phyloP scores from a whole-genome alignment of 2,113 vertebrate species.

The Aplodontia rufa region DNA sequence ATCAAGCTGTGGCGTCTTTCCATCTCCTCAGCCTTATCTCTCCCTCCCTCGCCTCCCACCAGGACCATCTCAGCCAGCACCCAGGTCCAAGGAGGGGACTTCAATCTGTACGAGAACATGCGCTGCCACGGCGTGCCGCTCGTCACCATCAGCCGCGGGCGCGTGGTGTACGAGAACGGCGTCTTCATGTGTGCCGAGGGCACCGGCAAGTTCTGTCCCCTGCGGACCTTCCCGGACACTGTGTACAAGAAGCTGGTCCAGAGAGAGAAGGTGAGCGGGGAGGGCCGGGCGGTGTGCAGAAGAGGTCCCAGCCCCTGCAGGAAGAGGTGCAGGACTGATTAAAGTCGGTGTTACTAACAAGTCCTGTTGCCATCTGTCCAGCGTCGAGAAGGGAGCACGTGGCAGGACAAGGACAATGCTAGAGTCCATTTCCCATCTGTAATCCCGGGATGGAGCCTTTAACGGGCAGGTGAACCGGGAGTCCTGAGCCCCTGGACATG shows the following conservation, averaged over 20 bases:
- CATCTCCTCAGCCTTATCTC: not conserved
- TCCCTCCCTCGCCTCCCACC: rapidly evolving
- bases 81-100: conserved; percentile 95
- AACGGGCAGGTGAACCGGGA: not conserved
- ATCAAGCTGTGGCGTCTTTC: not conserved
- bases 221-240: conserved; percentile 95
- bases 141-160: conserved; percentile 96
- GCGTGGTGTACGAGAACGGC: conserved; percentile 95
- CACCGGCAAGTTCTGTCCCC: conserved; percentile 94
- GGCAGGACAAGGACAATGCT: not conserved
- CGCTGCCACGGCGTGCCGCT: conserved; percentile 95
- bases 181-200: conserved; percentile 97
- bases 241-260: conserved; percentile 99
- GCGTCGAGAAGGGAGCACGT: not conserved
- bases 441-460: not conserved
- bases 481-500: not conserved
- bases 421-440: not conserved
- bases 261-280: conserved; percentile 91
- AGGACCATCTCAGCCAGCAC: conserved; percentile 95
- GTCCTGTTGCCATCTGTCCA: not conserved
- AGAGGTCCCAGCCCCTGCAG: too few species aligned
- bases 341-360: not conserved
- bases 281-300: rapidly evolving
- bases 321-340: too few species aligned
- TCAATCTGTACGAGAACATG: conserved; percentile 96